Evolutionary conservation across 2,888 invertebrate genomes (phyloP), one percentile per base, ranked within the genome.

Genomic region (Epinotia demarniana): DNA sequence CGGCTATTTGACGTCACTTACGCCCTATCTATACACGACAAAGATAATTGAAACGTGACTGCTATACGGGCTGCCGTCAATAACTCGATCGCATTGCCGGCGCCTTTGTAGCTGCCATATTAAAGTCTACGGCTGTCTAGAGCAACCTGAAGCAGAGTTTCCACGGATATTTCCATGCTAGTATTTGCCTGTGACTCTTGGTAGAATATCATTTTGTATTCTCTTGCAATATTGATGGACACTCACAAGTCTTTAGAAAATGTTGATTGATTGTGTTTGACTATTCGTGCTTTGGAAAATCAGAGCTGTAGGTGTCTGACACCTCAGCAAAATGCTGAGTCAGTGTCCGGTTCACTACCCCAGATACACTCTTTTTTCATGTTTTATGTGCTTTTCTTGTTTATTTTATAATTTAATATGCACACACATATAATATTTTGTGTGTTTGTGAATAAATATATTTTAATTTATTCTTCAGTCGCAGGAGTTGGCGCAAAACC

Each of bases 101-200:
- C 64, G 49, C 46, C 61, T 66, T 68, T 76, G 69, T 49, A 66
- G 60, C 70, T 81, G 82, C 81, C 80, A 84, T 87, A 87, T 87
- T 86, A 83, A 83, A 86, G 84, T 87, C 85, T 86, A 79, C 79
- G 79, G 79, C 78, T 79, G 90, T 89, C 89, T 89, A 89, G 89
- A 88, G 80, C 77, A 80, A 82, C 81, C 81, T 80, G 78, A 86
- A 82, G 78, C 80, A 78, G n/a, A 60, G 77, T 76, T 79, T 73
- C 77, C 76, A 78, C 75, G 77, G 79, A 80, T 81, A 81, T 16
- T 53, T 53, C n/a, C 53, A 8, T n/a, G 6, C 16, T n/a, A n/a
- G 53, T 49, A 49, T 16, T 53, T 9, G 16, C n/a, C 8, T 53
- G n/a, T 16, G 49, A n/a, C 53, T 53, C 53, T 53, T n/a, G n/a